phyloP scores from a whole-genome alignment of 2,797 vertebrate genomes.

The Scarus forsteni region DNA sequence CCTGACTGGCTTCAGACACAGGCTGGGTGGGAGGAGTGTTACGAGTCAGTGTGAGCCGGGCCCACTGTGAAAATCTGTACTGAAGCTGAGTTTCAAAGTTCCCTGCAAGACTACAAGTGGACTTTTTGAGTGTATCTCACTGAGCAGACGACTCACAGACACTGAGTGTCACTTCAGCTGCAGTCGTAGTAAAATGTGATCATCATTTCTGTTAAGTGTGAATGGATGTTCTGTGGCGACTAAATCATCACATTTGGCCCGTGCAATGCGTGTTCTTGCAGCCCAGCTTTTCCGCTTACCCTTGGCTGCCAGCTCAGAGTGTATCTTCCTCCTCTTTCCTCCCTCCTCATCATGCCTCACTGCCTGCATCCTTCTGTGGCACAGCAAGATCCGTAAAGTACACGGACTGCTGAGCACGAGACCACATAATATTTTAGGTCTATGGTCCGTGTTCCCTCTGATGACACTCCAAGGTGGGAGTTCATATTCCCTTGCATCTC shows the following conservation, averaged over 20 bases:
- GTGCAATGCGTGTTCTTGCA: constrained; percentile 15
- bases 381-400: constrained; percentile 44
- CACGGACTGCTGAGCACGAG: constrained; percentile 51
- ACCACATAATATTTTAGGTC: constrained; percentile 51
- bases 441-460: constrained; percentile 14
- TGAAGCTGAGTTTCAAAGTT: constrained; percentile 41
- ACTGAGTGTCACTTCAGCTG: constrained; percentile 13
- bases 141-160: background rate
- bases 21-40: constrained; percentile 33
- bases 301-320: constrained; percentile 34
- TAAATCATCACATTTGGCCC: constrained; percentile 34
- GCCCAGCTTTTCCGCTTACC: constrained; percentile 34
- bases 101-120: constrained; percentile 29
- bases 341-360: constrained; percentile 41
- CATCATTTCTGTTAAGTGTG: constrained; percentile 17
- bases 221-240: constrained; percentile 9
- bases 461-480: constrained; percentile 29
- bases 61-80: constrained; percentile 50
- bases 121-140: constrained; percentile 35
- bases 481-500: constrained; percentile 26
- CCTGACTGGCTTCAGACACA: constrained; percentile 50
- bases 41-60: constrained; percentile 40
- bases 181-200: constrained; percentile 18
- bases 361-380: constrained; percentile 48
- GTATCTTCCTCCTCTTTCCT: constrained; percentile 28